These are phyloP conservation scores for Machaerirhynchus nigripectus DNA, from an alignment of 2,113 vertebrate genomes.

Conservation along the genomic window DNA sequence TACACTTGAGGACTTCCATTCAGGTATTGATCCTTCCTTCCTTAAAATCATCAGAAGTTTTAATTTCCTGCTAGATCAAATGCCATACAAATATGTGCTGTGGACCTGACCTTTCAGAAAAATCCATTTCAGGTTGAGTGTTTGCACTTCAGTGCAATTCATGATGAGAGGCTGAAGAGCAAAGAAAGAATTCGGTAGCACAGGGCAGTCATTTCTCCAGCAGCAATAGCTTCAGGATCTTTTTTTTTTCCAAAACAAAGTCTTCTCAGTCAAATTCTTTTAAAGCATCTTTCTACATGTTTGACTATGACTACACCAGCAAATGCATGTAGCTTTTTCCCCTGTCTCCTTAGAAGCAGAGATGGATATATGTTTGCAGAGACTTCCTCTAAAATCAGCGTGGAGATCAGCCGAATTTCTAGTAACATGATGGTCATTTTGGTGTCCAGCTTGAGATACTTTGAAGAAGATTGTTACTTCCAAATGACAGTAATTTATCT, in stretches of 20 bases:
- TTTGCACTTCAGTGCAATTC: not conserved
- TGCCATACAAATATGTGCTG: not conserved
- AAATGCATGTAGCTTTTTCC: not conserved
- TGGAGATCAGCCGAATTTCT: not conserved
- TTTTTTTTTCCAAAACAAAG: not conserved
- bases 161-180: not conserved
- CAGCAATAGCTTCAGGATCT: not conserved
- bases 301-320: not conserved
- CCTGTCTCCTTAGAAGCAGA: not conserved
- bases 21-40: not conserved
- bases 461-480: not conserved
- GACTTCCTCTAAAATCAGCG: not conserved
- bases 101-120: conserved; percentile 11
- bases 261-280: not conserved
- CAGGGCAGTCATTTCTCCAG: not conserved
- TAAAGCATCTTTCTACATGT: not conserved
- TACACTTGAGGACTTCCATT: not conserved
- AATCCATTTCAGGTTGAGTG: conserved; percentile 10
- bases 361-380: not conserved
- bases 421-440: not conserved
- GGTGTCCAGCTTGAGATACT: not conserved
- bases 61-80: not conserved
- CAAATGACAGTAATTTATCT: not conserved
- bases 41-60: not conserved
- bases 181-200: not conserved